Evolutionary conservation across 2,888 invertebrate species (phyloP), one percentile per base, ranked within the genome.

Genomic region (Dorcus hopei): DNA sequence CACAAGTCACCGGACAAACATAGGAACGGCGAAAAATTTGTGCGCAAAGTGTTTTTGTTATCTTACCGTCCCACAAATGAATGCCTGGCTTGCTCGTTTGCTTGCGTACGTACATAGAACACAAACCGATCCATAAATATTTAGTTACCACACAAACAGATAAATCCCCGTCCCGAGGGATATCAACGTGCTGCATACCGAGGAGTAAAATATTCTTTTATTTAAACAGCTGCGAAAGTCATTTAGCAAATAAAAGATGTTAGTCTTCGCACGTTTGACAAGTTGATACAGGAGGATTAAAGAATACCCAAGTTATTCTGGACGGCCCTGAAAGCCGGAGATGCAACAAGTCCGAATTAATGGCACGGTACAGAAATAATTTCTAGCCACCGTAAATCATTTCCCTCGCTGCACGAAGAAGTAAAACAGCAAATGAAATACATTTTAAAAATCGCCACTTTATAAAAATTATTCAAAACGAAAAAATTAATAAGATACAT

Each of bases 191-290:
- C 60, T 63, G 51, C 54, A 48, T 45, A 51, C 51, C 51, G 39
- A 54, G 57, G 55, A 61, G 56, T 52, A 43, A 63, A 61, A 63
- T 66, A 61, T 63, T 54, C 60, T 64, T 61, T 63, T 72, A 70
- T 72, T 72, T 72, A 66, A 65, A 71, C 72, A 72, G 72, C 70
- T 72, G 72, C 65, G 65, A 67, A 67, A 67, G 65, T 68, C 69
- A 68, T 69, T 68, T 68, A 67, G 66, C 68, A 68, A 70, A 69
- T 66, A 68, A 62, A 62, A 63, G 61, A 63, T 67, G 68, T 64
- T 57, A 51, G 61, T 59, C 54, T 54, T 50, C 51, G 54, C 54
- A 51, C 51, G 54, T 54, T 51, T 59, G 59, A 59, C 59, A 55
- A 59, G 59, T 59, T 55, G 54, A 55, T 59, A 51, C 54, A 43